These are phyloP conservation scores for Enteromius treurensis DNA, from an alignment of 2,797 vertebrate species.

Conservation along the genomic window DNA sequence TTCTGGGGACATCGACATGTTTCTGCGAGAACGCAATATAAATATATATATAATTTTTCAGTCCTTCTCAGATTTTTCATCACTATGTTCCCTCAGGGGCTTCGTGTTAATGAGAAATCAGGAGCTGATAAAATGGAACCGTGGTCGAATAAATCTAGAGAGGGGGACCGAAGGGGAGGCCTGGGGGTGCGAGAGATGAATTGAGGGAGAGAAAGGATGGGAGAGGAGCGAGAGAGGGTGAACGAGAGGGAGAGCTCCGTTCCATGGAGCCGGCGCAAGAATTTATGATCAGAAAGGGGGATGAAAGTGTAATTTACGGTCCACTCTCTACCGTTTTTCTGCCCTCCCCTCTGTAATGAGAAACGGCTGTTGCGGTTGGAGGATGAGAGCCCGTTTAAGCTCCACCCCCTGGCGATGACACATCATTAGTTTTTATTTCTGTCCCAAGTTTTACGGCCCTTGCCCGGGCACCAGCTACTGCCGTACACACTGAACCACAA, in stretches of 20 bases:
- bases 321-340: conserved; percentile 75
- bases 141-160: conserved; percentile 11
- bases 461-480: conserved; percentile 71
- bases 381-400: conserved; percentile 67
- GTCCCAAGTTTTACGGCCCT: conserved; percentile 75
- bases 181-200: conserved; percentile 45
- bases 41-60: not conserved
- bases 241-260: conserved; percentile 67
- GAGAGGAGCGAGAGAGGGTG: conserved; percentile 63
- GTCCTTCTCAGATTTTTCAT: not conserved
- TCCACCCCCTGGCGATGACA: conserved; percentile 78
- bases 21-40: not conserved
- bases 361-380: conserved; percentile 78
- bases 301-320: conserved; percentile 80
- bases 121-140: conserved; percentile 56
- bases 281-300: conserved; percentile 80
- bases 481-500: conserved; percentile 64
- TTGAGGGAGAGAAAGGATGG: conserved; percentile 48
- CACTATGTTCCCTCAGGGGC: not conserved
- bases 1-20: not conserved
- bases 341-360: conserved; percentile 80
- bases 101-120: not conserved
- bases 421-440: conserved; percentile 83
- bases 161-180: not conserved
- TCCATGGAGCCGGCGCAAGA: conserved; percentile 72